Evolutionary conservation across 2,888 invertebrate genomes (phyloP).

Genomic region (Lithosia quadra): DNA sequence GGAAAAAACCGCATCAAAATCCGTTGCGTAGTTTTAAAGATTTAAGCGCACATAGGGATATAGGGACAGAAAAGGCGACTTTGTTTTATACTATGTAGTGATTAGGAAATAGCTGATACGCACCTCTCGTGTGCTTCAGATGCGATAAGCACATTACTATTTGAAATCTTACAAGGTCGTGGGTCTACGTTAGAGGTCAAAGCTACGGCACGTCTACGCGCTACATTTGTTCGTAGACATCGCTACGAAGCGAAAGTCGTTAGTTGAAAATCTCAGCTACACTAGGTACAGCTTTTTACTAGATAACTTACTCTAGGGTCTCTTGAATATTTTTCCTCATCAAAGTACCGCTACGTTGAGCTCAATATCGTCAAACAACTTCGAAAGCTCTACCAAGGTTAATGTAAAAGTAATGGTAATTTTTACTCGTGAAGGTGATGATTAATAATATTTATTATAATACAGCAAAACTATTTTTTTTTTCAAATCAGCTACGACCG

Average conservation of each 20-base stretch:
- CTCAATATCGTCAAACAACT: neutral
- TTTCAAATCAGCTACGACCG: neutral
- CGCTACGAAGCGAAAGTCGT: conserved; percentile 69
- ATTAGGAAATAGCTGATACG: neutral
- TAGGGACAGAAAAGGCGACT: too few species aligned
- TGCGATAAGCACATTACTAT: conserved; percentile 17
- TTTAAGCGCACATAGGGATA: too few species aligned
- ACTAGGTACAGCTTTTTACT: conserved; percentile 49
- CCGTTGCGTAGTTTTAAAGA: too few species aligned
- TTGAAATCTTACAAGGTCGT: conserved; percentile 47
- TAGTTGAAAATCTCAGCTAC: conserved; percentile 69
- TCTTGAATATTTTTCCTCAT: neutral
- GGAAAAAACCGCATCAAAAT: too few species aligned
- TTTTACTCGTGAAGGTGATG: neutral
- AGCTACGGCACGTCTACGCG: conserved; percentile 74
- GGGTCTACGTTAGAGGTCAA: conserved; percentile 66
- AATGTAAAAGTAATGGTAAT: neutral
- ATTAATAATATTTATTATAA: neutral
- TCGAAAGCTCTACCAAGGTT: neutral
- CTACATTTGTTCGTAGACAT: conserved; percentile 68
- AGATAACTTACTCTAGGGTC: conserved; percentile 29
- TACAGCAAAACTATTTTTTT: neutral
- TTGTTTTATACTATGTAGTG: too few species aligned
- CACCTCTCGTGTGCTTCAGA: neutral
- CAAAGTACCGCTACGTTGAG: neutral